Percentiles rank a stretch among this genome's conserved stretches.
Evolutionary conservation across 1,140 invertebrate genomes (phyloP).

Genomic region (Nasonia giraulti): DNA sequence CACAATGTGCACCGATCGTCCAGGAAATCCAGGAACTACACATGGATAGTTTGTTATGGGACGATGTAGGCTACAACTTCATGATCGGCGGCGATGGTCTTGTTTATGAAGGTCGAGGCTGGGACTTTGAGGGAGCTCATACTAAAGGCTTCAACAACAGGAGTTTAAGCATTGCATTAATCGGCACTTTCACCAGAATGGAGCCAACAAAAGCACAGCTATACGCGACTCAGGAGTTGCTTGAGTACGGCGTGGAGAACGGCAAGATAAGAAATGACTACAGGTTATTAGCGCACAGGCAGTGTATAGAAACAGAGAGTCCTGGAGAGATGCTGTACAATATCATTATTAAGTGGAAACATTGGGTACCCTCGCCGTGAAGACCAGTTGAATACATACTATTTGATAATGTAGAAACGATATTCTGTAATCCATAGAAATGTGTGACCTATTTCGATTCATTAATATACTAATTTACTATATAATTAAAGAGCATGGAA

Average conservation of each 20-base stretch:
- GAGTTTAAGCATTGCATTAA: slow-evolving; percentile 85
- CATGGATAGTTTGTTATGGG: slow-evolving; percentile 81
- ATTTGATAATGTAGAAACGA: too few species aligned
- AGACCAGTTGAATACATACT: too few species aligned
- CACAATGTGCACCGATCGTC: slow-evolving; percentile 74
- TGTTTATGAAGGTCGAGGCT: slow-evolving; percentile 85
- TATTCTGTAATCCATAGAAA: too few species aligned
- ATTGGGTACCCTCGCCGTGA: slow-evolving; percentile 68
- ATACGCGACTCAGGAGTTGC: slow-evolving; percentile 76
- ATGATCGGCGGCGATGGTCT: slow-evolving; percentile 85
- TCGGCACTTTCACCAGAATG: slow-evolving; percentile 63
- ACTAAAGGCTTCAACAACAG: slow-evolving; percentile 80
- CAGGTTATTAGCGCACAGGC: slow-evolving; percentile 80
- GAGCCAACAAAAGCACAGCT: slow-evolving; percentile 72
- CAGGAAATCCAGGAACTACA: slow-evolving; percentile 82
- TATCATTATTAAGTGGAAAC: slow-evolving; percentile 79
- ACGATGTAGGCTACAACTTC: slow-evolving; percentile 83
- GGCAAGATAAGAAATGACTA: slow-evolving; percentile 78
- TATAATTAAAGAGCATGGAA: too few species aligned
- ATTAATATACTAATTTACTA: too few species aligned
- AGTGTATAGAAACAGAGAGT: slow-evolving; percentile 80
- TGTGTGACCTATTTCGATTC: too few species aligned
- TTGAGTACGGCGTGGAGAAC: slow-evolving; percentile 77
- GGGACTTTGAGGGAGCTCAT: slow-evolving; percentile 83
- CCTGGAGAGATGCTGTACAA: slow-evolving; percentile 79